Percentiles rank a stretch among this genome's conserved stretches.
phyloP scores from a whole-genome alignment of 2,888 invertebrate species.

The Lottia gigantea region DNA sequence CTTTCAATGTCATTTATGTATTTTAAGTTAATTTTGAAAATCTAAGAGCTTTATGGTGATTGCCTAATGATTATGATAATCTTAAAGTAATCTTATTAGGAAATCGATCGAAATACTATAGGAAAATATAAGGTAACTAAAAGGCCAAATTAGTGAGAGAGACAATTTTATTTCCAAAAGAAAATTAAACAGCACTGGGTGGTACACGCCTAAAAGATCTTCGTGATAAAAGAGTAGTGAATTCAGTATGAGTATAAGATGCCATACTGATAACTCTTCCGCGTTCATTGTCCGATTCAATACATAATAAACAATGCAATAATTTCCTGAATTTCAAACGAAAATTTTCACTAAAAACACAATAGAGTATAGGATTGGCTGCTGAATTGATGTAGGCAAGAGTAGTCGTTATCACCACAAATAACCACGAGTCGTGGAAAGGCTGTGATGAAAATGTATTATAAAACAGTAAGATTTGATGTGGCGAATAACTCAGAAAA shows the following conservation, averaged over 20 bases:
- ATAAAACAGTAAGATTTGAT: conserved; percentile 67
- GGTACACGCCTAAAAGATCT: conserved; percentile 21
- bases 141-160: too few relatives aligned
- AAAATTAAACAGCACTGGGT: not conserved
- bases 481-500: conserved; percentile 70
- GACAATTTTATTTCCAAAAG: too few relatives aligned
- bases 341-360: conserved; percentile 68
- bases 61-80: too few relatives aligned
- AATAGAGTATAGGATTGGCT: conserved; percentile 67
- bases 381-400: conserved; percentile 68
- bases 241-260: conserved; percentile 34
- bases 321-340: conserved; percentile 57
- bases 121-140: too few relatives aligned
- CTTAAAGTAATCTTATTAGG: too few relatives aligned
- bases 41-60: too few relatives aligned
- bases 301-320: conserved; percentile 41
- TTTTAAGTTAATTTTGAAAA: too few relatives aligned
- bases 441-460: conserved; percentile 58
- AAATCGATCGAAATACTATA: too few relatives aligned
- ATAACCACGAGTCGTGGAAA: conserved; percentile 64
- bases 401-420: conserved; percentile 63
- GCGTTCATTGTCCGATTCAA: conserved; percentile 12
- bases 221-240: conserved; percentile 35
- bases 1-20: too few relatives aligned
- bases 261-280: conserved; percentile 33